phyloP scores from a whole-genome alignment of 2,888 invertebrate genomes.

The Cantharis lateralis region DNA sequence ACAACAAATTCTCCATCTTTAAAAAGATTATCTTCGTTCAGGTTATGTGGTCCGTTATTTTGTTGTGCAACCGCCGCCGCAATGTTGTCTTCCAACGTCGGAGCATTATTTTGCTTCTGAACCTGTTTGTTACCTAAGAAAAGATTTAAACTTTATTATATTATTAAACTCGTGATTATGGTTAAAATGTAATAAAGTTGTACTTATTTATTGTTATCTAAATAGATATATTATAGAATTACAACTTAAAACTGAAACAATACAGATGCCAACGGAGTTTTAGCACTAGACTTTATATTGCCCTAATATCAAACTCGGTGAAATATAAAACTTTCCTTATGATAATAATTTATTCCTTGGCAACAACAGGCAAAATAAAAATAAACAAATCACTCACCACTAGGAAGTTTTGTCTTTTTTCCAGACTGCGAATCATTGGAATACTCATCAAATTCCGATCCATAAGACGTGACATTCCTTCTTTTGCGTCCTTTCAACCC shows the following conservation, averaged over 20 bases:
- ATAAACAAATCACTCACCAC: background rate
- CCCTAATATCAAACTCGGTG: too few relatives aligned
- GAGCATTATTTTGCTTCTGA: slow-evolving; percentile 44
- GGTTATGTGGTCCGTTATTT: slow-evolving; percentile 54
- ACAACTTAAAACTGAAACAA: too few relatives aligned
- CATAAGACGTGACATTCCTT: background rate
- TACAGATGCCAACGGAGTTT: too few relatives aligned
- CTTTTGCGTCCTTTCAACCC: background rate
- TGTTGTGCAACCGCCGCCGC: slow-evolving; percentile 58
- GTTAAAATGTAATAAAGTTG: too few relatives aligned
- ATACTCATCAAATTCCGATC: background rate
- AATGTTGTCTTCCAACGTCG: slow-evolving; percentile 55
- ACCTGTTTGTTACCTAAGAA: slow-evolving; percentile 36
- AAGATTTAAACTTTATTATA: background rate
- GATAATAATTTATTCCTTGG: too few relatives aligned
- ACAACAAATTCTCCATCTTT: slow-evolving; percentile 86
- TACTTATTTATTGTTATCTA: too few relatives aligned
- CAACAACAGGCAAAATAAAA: background rate
- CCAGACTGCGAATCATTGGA: background rate
- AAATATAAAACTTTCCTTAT: too few relatives aligned
- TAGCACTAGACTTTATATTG: too few relatives aligned
- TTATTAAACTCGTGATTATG: too few relatives aligned
- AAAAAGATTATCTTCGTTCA: slow-evolving; percentile 64
- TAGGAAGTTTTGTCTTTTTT: background rate
- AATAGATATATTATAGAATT: too few relatives aligned